Percentiles rank a stretch among this genome's conserved stretches.
These are phyloP conservation scores for Amblyjoppa fuscipennis DNA, from an alignment of 2,888 invertebrate species.

Conservation along the genomic window DNA sequence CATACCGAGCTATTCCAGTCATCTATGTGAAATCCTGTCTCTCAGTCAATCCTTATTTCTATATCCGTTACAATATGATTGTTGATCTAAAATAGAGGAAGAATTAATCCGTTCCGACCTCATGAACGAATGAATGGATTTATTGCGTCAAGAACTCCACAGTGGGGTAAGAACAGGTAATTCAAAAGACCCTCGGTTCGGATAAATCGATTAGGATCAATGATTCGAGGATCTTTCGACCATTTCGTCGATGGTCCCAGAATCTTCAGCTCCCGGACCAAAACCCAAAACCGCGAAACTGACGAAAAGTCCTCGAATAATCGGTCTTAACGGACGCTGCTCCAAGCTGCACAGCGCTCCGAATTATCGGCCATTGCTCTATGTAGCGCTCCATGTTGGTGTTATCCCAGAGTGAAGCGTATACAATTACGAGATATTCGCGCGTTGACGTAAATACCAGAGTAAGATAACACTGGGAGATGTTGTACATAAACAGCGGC, in stretches of 20 bases:
- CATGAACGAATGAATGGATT: not conserved
- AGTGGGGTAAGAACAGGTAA: not conserved
- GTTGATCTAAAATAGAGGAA: slow-evolving; percentile 36
- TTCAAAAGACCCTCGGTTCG: too few species aligned
- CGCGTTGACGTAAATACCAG: slow-evolving; percentile 52
- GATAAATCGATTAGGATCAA: too few species aligned
- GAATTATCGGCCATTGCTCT: too few species aligned
- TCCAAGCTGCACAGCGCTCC: too few species aligned
- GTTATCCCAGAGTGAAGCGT: not conserved
- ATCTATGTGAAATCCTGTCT: not conserved
- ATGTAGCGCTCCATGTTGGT: too few species aligned
- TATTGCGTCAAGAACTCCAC: slow-evolving; percentile 35
- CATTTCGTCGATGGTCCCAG: too few species aligned
- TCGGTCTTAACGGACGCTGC: too few species aligned
- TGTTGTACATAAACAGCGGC: slow-evolving; percentile 44
- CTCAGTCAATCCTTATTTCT: not conserved
- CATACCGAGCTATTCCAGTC: not conserved
- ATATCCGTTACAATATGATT: slow-evolving; percentile 13
- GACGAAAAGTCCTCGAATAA: too few species aligned
- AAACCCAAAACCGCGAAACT: too few species aligned
- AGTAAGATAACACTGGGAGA: slow-evolving; percentile 12
- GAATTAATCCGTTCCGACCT: slow-evolving; percentile 47
- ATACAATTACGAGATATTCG: slow-evolving; percentile 35
- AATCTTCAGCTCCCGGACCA: too few species aligned
- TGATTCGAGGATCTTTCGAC: too few species aligned